Evolutionary conservation across 2,113 vertebrate species (phyloP), one percentile per base, ranked within the genome.

Genomic region (Austrofundulus limnaeus): DNA sequence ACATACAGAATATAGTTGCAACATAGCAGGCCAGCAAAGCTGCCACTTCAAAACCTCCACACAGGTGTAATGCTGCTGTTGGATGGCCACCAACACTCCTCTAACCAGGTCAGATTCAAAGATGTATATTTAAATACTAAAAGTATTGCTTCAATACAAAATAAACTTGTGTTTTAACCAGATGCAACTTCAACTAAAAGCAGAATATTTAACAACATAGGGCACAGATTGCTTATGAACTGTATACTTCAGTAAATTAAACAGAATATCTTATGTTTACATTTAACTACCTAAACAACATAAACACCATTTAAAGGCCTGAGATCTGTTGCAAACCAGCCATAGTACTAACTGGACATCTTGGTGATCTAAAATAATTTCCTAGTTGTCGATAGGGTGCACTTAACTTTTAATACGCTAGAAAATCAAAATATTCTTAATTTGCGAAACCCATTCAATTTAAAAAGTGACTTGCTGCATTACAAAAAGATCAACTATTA

Each of bases 361-460:
- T 8, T 34, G 5, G 31, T 34, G 31, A 34, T 9, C 31, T 34
- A 34, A 34, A 34, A 66, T 54, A 49, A 58, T 69, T 31, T 78
- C 46, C 75, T 58, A 76, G 59, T 46, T 54, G 56, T 48, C 68
- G 79, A 66, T 61, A 17, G 15, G 52, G 37, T 71, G 25, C 37
- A 16, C 19, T 50, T 11, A 58, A 37, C 70, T 67, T 60, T 57
- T 21, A 55, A 74, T 24, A 74, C 11, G 55, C 38, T 38, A 55
- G 17, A 55, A 53, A 71, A 69, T 68, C 24, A 61, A 79, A 51
- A 39, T 61, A 37, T 60, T 25, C 62, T 48, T 78, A 20, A 65
- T 11, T 61, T 76, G 66, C 21, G 43, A 45, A 34, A 23, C 2
- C 21, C 24, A 49, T 72, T 19, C 60, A 15, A 19, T 13, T 42